These are phyloP conservation scores for Drosophila serrata DNA, from an alignment of 1,140 invertebrate genomes.

Conservation along the genomic window DNA sequence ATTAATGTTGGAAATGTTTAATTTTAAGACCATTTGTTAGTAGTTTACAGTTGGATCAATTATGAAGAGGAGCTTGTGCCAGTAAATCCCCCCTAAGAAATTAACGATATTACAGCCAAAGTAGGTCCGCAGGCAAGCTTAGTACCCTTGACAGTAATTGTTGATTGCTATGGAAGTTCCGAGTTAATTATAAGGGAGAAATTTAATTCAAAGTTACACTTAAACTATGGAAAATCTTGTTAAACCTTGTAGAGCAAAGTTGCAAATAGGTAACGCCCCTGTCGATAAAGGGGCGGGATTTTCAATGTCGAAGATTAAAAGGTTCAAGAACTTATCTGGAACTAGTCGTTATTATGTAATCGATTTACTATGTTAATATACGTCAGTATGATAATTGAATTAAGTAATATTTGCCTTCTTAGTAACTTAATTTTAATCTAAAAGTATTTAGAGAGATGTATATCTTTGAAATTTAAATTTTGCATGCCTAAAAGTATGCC, in stretches of 20 bases:
- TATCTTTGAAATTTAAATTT: neutral
- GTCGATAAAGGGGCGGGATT: neutral
- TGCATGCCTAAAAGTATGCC: slow-evolving; percentile 35
- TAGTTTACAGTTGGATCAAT: slow-evolving; percentile 40
- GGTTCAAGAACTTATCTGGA: neutral
- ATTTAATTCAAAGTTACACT: slow-evolving; percentile 8
- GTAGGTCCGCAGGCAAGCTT: neutral
- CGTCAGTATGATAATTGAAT: neutral
- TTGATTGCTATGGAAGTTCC: slow-evolving; percentile 28
- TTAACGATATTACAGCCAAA: slow-evolving; percentile 1
- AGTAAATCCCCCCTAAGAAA: slow-evolving; percentile 11
- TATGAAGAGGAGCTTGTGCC: slow-evolving; percentile 15
- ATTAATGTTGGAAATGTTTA: slow-evolving; percentile 20
- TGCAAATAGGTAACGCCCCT: slow-evolving; percentile 11
- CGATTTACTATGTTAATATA: neutral
- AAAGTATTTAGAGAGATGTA: neutral
- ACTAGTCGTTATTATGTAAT: neutral
- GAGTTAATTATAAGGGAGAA: slow-evolving; percentile 30
- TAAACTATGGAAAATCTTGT: slow-evolving; percentile 12
- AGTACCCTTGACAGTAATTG: slow-evolving; percentile 26
- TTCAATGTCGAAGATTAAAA: neutral
- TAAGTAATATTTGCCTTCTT: too few relatives aligned
- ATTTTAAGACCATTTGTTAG: slow-evolving; percentile 32
- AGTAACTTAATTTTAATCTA: neutral
- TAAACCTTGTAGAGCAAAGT: slow-evolving; percentile 11